phyloP scores from a whole-genome alignment of 2,797 vertebrate genomes.

The Muscicapa striata region DNA sequence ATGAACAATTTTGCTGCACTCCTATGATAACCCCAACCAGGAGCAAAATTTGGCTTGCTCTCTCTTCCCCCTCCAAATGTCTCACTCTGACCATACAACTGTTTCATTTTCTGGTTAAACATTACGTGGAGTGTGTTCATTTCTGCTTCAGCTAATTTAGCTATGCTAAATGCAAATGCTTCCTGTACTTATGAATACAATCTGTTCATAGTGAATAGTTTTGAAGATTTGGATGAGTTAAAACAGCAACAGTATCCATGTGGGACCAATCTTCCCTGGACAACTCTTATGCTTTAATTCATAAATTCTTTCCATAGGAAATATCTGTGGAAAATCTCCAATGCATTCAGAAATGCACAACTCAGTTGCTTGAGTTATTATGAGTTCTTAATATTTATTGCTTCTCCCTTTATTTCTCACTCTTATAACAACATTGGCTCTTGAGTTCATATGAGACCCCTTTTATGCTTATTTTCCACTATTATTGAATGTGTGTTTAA shows the following conservation, averaged over 20 bases:
- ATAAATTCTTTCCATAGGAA: constrained; percentile 71
- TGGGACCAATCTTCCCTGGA: constrained; percentile 66
- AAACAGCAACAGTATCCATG: constrained; percentile 72
- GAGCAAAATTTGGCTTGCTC: constrained; percentile 7
- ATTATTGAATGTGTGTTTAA: not conserved
- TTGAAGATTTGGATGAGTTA: constrained; percentile 59
- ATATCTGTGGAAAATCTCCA: constrained; percentile 57
- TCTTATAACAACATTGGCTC: not conserved
- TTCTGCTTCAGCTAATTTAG: constrained; percentile 62
- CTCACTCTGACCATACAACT: constrained; percentile 5
- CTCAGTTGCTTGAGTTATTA: not conserved
- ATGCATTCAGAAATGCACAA: constrained; percentile 50
- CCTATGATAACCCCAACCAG: not conserved
- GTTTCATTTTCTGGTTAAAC: constrained; percentile 53
- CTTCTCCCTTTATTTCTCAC: constrained; percentile 1
- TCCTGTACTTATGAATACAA: constrained; percentile 69
- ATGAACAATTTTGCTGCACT: not conserved
- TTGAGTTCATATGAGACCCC: not conserved
- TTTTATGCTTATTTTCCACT: constrained; percentile 5
- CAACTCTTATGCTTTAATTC: constrained; percentile 63
- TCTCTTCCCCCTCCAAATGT: not conserved
- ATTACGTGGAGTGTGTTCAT: constrained; percentile 42
- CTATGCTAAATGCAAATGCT: constrained; percentile 67
- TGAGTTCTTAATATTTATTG: not conserved
- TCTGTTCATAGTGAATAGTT: constrained; percentile 69